Evolutionary conservation across 1,140 invertebrate species (phyloP).

Genomic region (Drosophila azteca): DNA sequence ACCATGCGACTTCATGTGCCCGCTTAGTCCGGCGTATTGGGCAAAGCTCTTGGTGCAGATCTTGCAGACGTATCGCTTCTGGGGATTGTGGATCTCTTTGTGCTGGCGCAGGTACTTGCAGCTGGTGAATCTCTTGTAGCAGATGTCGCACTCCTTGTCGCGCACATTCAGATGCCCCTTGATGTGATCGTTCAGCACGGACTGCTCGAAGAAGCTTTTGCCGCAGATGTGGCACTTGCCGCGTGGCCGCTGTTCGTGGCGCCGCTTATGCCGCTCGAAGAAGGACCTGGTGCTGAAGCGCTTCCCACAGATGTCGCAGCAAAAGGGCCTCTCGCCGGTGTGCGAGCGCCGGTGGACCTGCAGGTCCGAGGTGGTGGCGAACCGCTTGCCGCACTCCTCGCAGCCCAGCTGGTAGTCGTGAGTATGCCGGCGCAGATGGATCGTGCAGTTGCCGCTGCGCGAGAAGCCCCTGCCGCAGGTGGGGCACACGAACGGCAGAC

Average conservation of each 20-base stretch:
- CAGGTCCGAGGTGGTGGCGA: constrained; percentile 49
- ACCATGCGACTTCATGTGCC: constrained; percentile 46
- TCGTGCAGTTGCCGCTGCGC: constrained; percentile 41
- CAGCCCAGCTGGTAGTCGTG: constrained; percentile 47
- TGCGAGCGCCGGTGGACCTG: constrained; percentile 48
- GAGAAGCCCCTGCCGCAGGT: constrained; percentile 50
- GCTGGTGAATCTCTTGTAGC: constrained; percentile 56
- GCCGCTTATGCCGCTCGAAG: constrained; percentile 42
- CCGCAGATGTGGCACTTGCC: constrained; percentile 56
- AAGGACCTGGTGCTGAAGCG: constrained; percentile 48
- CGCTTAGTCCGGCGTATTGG: constrained; percentile 38
- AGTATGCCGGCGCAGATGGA: constrained; percentile 51
- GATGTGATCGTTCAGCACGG: constrained; percentile 48
- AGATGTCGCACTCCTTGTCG: constrained; percentile 61
- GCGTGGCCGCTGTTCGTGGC: constrained; percentile 47
- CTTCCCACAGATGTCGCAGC: constrained; percentile 56
- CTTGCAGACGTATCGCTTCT: constrained; percentile 62
- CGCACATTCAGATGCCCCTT: constrained; percentile 56
- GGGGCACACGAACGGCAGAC: constrained; percentile 49
- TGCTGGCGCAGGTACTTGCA: constrained; percentile 54
- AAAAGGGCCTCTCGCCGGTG: constrained; percentile 56
- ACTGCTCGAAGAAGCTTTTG: constrained; percentile 46
- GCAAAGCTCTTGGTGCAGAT: constrained; percentile 55
- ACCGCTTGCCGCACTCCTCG: constrained; percentile 54
- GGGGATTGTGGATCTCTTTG: constrained; percentile 48